Conservation (phyloP, 2,888 invertebrate species). For the Cryptus viduatorius region DNA sequence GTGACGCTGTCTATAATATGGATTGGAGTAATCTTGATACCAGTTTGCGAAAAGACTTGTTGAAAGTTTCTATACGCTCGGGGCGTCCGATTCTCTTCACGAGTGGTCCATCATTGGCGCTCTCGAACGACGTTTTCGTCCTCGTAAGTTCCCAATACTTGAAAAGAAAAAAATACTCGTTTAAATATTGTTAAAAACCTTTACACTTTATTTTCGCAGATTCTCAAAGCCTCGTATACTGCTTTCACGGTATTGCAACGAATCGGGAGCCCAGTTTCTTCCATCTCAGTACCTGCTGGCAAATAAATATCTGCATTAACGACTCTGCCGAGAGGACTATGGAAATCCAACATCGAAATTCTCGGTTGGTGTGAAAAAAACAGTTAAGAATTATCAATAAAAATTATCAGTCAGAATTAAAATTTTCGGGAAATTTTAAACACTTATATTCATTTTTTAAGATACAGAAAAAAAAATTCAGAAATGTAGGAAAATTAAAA, state of each 20-base stretch:
- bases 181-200: not conserved
- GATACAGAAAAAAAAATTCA: too few relatives aligned
- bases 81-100: constrained; percentile 63
- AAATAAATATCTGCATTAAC: too few relatives aligned
- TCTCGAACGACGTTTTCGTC: constrained; percentile 30
- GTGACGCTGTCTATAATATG: constrained; percentile 65
- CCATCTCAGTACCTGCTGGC: too few relatives aligned
- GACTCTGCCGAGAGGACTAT: too few relatives aligned
- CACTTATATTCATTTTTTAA: too few relatives aligned
- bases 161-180: not conserved
- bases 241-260: constrained; percentile 32
- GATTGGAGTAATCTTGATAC: constrained; percentile 65
- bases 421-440: too few relatives aligned
- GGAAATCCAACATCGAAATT: too few relatives aligned
- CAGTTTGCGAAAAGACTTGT: constrained; percentile 52
- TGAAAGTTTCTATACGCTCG: constrained; percentile 63
- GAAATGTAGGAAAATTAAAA: too few relatives aligned
- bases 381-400: too few relatives aligned
- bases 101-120: constrained; percentile 45
- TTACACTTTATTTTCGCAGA: constrained; percentile 18
- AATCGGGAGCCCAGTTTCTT: not conserved
- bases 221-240: constrained; percentile 38
- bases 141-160: not conserved
- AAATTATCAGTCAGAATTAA: too few relatives aligned
- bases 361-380: too few relatives aligned